Base-by-base conservation (phyloP, 2,797 vertebrate genomes). In the Petrocephalus schoutedeni region DNA sequence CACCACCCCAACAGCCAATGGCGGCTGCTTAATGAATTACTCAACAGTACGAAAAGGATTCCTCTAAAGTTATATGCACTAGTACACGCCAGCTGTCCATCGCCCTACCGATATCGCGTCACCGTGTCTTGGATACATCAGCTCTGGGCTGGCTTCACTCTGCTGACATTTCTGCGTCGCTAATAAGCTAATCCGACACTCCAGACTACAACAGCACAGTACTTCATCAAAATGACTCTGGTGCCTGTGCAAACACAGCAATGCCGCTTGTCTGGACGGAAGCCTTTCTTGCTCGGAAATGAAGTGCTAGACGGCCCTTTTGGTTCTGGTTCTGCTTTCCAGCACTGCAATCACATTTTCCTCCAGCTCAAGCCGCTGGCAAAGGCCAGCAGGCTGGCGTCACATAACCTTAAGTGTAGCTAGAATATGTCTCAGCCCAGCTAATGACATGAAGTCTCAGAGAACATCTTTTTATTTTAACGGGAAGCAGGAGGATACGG, bases 381-480 rank as follows among this genome's bases (percentile, higher is more conserved):
- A 74, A 41, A 74, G 32, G 67, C 67, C 14, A 74, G 67, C 2
- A 74, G 32, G 67, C 67, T 41, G 14, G 16, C 67, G 32, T 74
- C 21, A 53, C 45, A 0, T 56, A 21, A 51, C 51, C 51, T 84
- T 84, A 84, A 54, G 45, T 53, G 82, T 12, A 54, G 51, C 51
- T 23, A 54, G 45, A 53, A 84, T 51, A 84, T 49, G 51, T 84
- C 49, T 54, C 49, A 54, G 82, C 23, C 10, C 23, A 54, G 51
- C 21, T 56, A 84, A 54, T 71, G 51, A 53, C n/a, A 82, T 61
- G 56, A 14, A 36, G 54, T 53, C 61, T 87, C 87, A 87, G 86
- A 83, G n/a, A 54, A 6, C 36, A 86, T 80, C 61, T 49, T 90
- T 90, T 87, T 80, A 89, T 90, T 90, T 89, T 56, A 77, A 89